Conservation (phyloP, 2,888 invertebrate genomes). For the Spodoptera littoralis region DNA sequence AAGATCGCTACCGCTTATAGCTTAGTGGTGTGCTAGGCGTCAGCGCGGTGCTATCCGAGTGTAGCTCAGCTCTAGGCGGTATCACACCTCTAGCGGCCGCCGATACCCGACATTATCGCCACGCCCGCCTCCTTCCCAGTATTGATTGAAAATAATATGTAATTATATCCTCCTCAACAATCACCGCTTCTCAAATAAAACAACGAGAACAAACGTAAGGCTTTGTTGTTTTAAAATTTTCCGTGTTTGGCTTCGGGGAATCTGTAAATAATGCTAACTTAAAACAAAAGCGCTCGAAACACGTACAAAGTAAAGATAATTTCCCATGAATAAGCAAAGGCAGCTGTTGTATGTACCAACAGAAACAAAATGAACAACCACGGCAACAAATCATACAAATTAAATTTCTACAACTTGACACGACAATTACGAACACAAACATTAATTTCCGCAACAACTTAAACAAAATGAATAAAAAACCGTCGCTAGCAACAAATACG, state of each 20-base stretch:
- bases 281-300: constrained; percentile 8
- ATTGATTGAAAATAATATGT: constrained; percentile 55
- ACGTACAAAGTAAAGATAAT: constrained; percentile 6
- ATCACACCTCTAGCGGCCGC: constrained; percentile 68
- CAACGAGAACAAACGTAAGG: constrained; percentile 3
- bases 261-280: constrained; percentile 2
- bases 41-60: constrained; percentile 9
- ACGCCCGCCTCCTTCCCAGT: constrained; percentile 50
- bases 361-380: constrained; percentile 25
- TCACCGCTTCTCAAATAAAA: constrained; percentile 23
- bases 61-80: constrained; percentile 62
- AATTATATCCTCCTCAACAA: constrained; percentile 42
- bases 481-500: constrained; percentile 55
- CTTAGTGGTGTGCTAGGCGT: constrained; percentile 3
- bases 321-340: constrained; percentile 18
- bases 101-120: constrained; percentile 53
- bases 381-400: constrained; percentile 43
- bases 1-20: constrained; percentile 37
- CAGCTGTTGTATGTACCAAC: constrained; percentile 14
- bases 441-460: constrained; percentile 56
- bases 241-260: constrained; percentile 34
- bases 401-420: constrained; percentile 39
- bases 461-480: constrained; percentile 38
- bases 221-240: constrained; percentile 19
- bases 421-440: constrained; percentile 47